phyloP scores from a whole-genome alignment of 2,797 vertebrate species.

The Emydoidea blandingii region DNA sequence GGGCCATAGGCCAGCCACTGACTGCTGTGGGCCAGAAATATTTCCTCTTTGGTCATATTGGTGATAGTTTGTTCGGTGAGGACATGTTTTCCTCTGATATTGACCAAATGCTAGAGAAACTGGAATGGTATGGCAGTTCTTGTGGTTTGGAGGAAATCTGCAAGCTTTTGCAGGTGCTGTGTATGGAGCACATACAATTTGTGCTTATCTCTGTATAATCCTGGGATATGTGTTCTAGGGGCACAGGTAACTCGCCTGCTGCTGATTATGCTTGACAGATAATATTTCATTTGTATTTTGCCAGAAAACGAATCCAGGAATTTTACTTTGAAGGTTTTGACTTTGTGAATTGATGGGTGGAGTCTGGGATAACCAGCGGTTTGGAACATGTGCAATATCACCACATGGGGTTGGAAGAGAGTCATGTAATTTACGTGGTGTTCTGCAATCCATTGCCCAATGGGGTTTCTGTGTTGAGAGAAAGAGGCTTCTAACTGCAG shows the following conservation, averaged over 20 bases:
- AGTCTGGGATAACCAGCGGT: not conserved
- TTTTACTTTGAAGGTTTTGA: not conserved
- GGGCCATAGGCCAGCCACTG: not conserved
- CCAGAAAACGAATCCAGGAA: not conserved
- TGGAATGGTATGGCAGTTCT: not conserved
- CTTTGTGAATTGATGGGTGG: not conserved
- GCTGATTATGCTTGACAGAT: not conserved
- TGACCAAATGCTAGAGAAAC: not conserved
- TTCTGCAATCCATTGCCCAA: not conserved
- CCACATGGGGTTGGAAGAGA: not conserved
- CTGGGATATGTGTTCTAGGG: not conserved
- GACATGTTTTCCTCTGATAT: not conserved
- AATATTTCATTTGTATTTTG: not conserved
- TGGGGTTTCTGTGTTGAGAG: conserved; percentile 57
- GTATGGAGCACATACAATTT: not conserved
- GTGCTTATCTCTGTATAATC: not conserved
- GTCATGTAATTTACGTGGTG: conserved; percentile 40
- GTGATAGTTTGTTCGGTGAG: not conserved
- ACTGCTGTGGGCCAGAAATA: not conserved
- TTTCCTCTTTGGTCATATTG: not conserved
- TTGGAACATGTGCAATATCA: not conserved
- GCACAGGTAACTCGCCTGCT: not conserved
- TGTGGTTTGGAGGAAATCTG: not conserved
- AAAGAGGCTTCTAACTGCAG: conserved; percentile 61
- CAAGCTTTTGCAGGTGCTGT: not conserved